Base-by-base conservation (phyloP, 1,140 invertebrate species). In the Thrips palmi region DNA sequence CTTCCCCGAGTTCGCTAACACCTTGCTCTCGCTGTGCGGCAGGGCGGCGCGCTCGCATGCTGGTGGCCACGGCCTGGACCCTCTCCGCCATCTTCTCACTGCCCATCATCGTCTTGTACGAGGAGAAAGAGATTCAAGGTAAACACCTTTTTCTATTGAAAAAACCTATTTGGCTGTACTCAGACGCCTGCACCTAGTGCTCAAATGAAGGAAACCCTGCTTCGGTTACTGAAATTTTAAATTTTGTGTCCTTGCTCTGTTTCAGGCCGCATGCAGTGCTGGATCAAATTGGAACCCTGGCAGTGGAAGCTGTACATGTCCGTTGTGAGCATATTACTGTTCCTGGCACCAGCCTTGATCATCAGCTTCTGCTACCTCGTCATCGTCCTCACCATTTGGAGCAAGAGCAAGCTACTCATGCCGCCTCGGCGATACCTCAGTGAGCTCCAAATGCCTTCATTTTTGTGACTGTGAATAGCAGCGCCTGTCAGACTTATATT, bases 361-460 rank as follows among this genome's bases (percentile, higher is more conserved):
- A 96, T 96, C 30, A 72, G 81, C 1, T 74, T 74, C 2, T 94
- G 89, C 53, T 94, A 94, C 59, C 70, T 77, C 6, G 71, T 92
- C 43, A 94, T 96, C 43, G 84, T 94, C 1, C 68, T 76, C 53
- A 92, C 88, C 2, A 93, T 96, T 45, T 91, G 85, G 85, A 74
- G 78, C 1, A 84, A 84, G 48, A 74, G 61, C 59, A 76, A 68
- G 52, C 64, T 63, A 23, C 61, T 69, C 27, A 34, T 21, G 7
- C 24, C 7, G 7, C 24, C 24, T 12, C 7, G 7, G 12, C 24
- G 12, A 27, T 27, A 27, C 12, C n/a, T n/a, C n/a, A n/a, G n/a
- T n/a, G n/a, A n/a, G 12, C 7, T 8, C 12, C 24, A 27, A 27
- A 12, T 27, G 12, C 7, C 7, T 27, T 27, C 12, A 8, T 27